Percentiles rank a stretch among this genome's conserved stretches.
Conservation (phyloP, 2,113 vertebrate species). For the Lethenteron reissneri region DNA sequence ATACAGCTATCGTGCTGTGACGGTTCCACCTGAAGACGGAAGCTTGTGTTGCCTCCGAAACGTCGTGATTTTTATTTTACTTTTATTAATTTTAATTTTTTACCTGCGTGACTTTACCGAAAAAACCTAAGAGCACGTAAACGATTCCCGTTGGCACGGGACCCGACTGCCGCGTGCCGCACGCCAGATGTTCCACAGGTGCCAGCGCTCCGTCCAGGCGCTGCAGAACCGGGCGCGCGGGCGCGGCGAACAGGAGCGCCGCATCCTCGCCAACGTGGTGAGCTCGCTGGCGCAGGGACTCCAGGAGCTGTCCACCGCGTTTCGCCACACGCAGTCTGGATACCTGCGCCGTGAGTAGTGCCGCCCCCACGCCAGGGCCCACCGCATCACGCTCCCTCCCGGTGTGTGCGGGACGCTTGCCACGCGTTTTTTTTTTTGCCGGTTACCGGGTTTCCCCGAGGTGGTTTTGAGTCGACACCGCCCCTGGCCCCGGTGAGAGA, state of each 20-base stretch:
- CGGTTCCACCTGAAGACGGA: no score
- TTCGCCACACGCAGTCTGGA: conserved; percentile 65
- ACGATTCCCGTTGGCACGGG: no score
- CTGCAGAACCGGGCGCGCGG: conserved; percentile 49
- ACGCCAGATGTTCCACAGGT: conserved; percentile 74
- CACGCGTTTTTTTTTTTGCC: no score
- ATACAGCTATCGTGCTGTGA: no score
- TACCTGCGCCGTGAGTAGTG: conserved; percentile 72
- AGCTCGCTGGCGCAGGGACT: conserved; percentile 73
- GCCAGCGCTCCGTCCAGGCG: conserved; percentile 62
- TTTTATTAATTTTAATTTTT: not conserved
- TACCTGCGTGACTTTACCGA: not conserved
- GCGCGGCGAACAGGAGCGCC: conserved; percentile 66
- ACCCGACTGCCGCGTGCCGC: not conserved
- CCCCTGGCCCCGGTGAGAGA: no score
- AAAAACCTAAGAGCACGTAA: no score
- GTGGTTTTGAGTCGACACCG: no score
- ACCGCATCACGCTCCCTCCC: no score
- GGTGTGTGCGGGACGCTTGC: no score
- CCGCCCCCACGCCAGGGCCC: not conserved
- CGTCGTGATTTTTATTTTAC: not conserved
- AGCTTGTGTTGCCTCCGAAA: no score
- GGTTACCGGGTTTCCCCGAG: no score
- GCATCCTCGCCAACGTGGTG: conserved; percentile 64
- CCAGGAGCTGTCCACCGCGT: conserved; percentile 70